Conservation (phyloP, 1,140 invertebrate species). For the Dolichoris vasculosae region DNA sequence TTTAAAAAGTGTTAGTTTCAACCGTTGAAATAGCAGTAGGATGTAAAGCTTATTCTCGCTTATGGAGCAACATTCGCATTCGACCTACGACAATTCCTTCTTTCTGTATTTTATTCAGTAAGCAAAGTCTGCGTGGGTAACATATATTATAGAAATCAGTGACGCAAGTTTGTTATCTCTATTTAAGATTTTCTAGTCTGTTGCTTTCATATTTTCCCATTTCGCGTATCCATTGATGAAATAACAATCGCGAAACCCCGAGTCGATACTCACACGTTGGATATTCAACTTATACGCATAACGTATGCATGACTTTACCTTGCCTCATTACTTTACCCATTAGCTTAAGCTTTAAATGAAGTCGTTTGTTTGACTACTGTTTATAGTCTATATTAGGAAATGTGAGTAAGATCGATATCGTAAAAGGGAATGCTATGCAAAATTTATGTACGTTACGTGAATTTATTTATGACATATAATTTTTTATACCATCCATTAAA, state of each 20-base stretch:
- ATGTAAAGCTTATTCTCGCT: not conserved
- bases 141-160: constrained; percentile 33
- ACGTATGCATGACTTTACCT: not conserved
- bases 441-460: not conserved
- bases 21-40: constrained; percentile 18
- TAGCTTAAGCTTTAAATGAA: constrained; percentile 15
- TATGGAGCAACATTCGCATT: constrained; percentile 42
- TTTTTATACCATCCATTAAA: not conserved
- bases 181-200: not conserved
- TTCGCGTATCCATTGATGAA: constrained; percentile 27
- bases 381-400: constrained; percentile 2
- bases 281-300: not conserved
- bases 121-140: constrained; percentile 30
- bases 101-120: constrained; percentile 30
- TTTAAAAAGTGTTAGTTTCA: constrained; percentile 21
- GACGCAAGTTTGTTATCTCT: constrained; percentile 40
- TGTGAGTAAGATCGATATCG: not conserved
- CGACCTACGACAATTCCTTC: constrained; percentile 46
- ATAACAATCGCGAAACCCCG: constrained; percentile 26
- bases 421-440: not conserved
- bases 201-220: constrained; percentile 25
- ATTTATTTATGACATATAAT: not conserved
- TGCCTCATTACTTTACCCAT: not conserved
- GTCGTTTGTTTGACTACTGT: not conserved
- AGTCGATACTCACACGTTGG: not conserved